Evolutionary conservation across 2,888 invertebrate genomes (phyloP).

Genomic region (Caenorhabditis panamensis): DNA sequence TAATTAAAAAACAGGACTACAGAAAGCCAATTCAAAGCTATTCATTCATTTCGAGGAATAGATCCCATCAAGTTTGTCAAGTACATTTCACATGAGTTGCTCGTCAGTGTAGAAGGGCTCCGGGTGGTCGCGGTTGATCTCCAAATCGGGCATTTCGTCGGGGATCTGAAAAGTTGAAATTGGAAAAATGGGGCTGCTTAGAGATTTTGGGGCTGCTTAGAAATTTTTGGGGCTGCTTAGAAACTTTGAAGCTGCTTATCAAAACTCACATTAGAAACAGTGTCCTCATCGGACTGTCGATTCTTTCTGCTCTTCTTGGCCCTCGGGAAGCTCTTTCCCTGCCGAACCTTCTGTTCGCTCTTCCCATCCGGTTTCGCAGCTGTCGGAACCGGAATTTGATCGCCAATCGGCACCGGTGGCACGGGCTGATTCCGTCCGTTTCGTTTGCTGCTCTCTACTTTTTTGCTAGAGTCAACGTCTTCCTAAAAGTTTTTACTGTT

Average conservation of each 20-base stretch:
- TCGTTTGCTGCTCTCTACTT: background rate
- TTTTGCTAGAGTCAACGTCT: slow-evolving; percentile 1
- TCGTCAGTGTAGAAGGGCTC: slow-evolving; percentile 63
- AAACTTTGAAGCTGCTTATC: too few relatives aligned
- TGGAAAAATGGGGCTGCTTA: too few relatives aligned
- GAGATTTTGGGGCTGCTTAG: too few relatives aligned
- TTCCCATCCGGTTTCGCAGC: background rate
- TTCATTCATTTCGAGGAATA: background rate
- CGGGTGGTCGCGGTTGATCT: slow-evolving; percentile 48
- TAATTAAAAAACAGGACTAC: too few relatives aligned
- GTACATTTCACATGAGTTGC: slow-evolving; percentile 40
- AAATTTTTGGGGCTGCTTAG: too few relatives aligned
- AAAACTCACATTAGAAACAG: slow-evolving; percentile 3
- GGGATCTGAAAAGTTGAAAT: slow-evolving; percentile 42
- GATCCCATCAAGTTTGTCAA: background rate
- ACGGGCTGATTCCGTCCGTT: background rate
- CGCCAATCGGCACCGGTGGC: background rate
- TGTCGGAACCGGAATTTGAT: background rate
- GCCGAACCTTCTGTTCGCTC: background rate
- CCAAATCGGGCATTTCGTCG: slow-evolving; percentile 64
- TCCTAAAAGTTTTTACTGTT: slow-evolving; percentile 10
- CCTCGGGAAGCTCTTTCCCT: background rate
- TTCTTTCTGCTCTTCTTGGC: background rate
- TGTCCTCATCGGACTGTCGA: background rate
- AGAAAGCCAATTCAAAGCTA: background rate